phyloP scores from a whole-genome alignment of 2,888 invertebrate species.

The Lasioglossum marginatum region DNA sequence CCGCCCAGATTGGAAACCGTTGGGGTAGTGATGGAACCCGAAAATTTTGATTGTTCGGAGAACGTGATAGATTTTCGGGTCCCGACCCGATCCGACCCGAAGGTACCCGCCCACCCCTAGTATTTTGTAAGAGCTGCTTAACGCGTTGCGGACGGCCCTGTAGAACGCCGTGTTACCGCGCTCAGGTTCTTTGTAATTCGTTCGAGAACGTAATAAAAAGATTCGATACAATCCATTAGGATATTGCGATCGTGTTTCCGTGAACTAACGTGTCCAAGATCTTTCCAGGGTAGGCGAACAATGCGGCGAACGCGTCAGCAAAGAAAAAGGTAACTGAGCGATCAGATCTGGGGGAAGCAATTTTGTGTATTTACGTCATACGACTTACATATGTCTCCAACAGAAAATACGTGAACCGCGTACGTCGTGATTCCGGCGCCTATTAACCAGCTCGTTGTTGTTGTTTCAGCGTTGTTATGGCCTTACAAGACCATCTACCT shows the following conservation, averaged over 20 bases:
- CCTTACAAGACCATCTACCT: slow-evolving; percentile 55
- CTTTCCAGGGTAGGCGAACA: neutral
- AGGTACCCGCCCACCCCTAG: neutral
- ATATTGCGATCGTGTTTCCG: neutral
- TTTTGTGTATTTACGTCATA: slow-evolving; percentile 7
- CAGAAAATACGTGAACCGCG: neutral
- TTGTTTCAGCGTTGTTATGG: slow-evolving; percentile 71
- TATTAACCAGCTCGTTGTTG: slow-evolving; percentile 56
- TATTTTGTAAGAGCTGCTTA: slow-evolving; percentile 9
- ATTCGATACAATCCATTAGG: slow-evolving; percentile 27
- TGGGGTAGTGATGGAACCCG: too few relatives aligned
- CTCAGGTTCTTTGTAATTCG: slow-evolving; percentile 28
- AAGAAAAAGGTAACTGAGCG: neutral
- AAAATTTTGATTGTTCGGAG: too few relatives aligned
- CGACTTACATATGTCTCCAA: neutral
- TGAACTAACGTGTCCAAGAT: too few relatives aligned
- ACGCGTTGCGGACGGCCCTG: neutral
- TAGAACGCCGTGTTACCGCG: slow-evolving; percentile 2
- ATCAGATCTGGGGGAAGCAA: neutral
- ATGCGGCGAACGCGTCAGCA: neutral
- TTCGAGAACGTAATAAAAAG: slow-evolving; percentile 30
- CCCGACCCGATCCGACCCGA: too few relatives aligned
- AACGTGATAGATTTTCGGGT: too few relatives aligned
- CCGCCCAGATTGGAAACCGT: too few relatives aligned
- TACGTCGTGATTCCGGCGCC: neutral